Evolutionary conservation across 2,888 invertebrate species (phyloP).

Genomic region (Eurytoma adleriae): DNA sequence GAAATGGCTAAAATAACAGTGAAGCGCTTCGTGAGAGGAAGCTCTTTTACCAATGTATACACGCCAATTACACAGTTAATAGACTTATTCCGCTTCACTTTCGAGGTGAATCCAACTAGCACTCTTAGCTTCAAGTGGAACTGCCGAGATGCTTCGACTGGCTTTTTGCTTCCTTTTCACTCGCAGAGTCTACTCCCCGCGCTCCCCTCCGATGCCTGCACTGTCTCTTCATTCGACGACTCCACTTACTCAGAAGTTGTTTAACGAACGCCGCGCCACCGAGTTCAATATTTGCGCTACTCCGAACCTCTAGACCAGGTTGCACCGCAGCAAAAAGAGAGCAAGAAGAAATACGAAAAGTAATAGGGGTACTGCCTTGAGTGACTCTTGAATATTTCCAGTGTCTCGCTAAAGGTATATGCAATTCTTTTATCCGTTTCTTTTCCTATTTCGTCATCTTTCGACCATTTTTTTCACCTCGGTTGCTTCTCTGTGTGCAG

Average conservation of each 20-base stretch:
- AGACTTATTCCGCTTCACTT: conserved; percentile 61
- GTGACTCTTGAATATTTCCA: conserved; percentile 27
- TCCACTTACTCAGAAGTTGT: conserved; percentile 65
- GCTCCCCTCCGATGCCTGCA: neutral
- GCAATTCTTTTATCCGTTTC: neutral
- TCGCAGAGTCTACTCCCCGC: neutral
- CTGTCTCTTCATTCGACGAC: conserved; percentile 36
- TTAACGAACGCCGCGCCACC: conserved; percentile 67
- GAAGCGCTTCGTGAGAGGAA: too few species aligned
- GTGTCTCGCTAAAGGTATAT: neutral
- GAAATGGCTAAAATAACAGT: too few species aligned
- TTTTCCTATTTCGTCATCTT: conserved; percentile 6
- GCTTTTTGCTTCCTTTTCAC: conserved; percentile 9
- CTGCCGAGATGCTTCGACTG: conserved; percentile 22
- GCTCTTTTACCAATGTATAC: neutral
- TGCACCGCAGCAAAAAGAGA: conserved; percentile 59
- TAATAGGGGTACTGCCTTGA: conserved; percentile 40
- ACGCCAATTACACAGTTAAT: conserved; percentile 41
- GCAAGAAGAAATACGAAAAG: conserved; percentile 35
- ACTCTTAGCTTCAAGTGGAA: conserved; percentile 37
- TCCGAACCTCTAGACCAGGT: conserved; percentile 65
- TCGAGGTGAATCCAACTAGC: conserved; percentile 37
- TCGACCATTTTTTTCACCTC: conserved; percentile 17
- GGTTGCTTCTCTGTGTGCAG: too few species aligned
- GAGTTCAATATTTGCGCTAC: conserved; percentile 72